Conservation (phyloP, 2,888 invertebrate genomes). For the Oxycera nigricornis region DNA sequence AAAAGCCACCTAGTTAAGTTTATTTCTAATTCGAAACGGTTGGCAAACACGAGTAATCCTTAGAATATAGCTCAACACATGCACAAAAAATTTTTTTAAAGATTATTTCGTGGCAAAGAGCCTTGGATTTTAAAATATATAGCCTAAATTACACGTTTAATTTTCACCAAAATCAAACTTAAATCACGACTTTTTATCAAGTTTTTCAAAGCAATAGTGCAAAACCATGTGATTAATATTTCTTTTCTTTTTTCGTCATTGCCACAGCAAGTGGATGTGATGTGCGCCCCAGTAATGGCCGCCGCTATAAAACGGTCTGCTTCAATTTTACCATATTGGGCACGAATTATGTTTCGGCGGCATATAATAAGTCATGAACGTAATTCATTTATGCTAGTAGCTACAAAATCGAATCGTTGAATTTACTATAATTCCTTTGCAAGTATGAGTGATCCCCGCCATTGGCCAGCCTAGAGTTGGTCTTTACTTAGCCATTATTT, state of each 20-base stretch:
- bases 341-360: slow-evolving; percentile 17
- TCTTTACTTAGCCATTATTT: slow-evolving; percentile 38
- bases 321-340: slow-evolving; percentile 19
- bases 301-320: background rate
- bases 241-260: background rate
- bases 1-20: no score
- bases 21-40: no score
- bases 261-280: background rate
- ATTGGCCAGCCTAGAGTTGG: background rate
- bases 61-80: no score
- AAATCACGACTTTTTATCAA: background rate
- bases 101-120: no score
- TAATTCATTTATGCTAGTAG: slow-evolving; percentile 3
- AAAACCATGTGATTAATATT: background rate
- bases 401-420: background rate
- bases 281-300: background rate
- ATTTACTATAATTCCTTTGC: slow-evolving; percentile 1
- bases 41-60: no score
- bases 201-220: background rate
- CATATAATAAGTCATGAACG: background rate
- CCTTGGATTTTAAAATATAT: no score
- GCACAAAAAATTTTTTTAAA: no score
- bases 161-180: background rate
- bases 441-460: background rate
- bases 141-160: no score